Evolutionary conservation across 2,113 vertebrate species (phyloP).

Genomic region (Oncorhynchus clarkii): DNA sequence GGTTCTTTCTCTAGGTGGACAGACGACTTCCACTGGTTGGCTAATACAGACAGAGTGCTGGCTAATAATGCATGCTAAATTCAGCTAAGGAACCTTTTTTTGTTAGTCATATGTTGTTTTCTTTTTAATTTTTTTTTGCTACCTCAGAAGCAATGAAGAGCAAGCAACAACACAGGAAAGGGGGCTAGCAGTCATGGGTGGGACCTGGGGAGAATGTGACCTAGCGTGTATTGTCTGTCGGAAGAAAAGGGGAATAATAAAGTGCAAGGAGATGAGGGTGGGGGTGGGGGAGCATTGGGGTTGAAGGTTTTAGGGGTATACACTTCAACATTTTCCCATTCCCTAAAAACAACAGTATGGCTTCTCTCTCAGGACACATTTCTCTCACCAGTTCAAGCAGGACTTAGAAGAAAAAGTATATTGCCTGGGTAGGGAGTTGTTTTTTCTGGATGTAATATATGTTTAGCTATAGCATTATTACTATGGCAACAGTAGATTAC

Average conservation of each 20-base stretch:
- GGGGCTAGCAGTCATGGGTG: conserved; percentile 27
- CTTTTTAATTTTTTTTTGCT: neutral
- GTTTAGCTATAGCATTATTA: neutral
- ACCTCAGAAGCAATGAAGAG: neutral
- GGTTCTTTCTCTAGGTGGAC: neutral
- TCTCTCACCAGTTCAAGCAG: neutral
- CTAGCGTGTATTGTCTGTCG: conserved; percentile 58
- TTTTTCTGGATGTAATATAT: neutral
- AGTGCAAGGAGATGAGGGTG: conserved; percentile 64
- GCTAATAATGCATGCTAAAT: neutral
- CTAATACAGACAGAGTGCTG: neutral
- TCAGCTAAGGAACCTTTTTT: neutral
- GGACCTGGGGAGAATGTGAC: conserved; percentile 49
- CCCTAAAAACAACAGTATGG: conserved; percentile 36
- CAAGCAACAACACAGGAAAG: conserved; percentile 4
- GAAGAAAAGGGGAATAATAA: conserved; percentile 63
- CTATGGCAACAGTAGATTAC: neutral
- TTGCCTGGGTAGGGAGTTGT: neutral
- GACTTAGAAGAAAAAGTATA: conserved; percentile 7
- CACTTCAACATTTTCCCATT: conserved; percentile 44
- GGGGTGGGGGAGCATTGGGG: conserved; percentile 54
- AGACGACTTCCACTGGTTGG: neutral
- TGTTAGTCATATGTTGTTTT: neutral
- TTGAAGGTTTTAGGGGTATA: conserved; percentile 41
- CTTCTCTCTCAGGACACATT: neutral